Evolutionary conservation across 1,140 invertebrate species (phyloP).

Genomic region (Drosophila chauvacae): DNA sequence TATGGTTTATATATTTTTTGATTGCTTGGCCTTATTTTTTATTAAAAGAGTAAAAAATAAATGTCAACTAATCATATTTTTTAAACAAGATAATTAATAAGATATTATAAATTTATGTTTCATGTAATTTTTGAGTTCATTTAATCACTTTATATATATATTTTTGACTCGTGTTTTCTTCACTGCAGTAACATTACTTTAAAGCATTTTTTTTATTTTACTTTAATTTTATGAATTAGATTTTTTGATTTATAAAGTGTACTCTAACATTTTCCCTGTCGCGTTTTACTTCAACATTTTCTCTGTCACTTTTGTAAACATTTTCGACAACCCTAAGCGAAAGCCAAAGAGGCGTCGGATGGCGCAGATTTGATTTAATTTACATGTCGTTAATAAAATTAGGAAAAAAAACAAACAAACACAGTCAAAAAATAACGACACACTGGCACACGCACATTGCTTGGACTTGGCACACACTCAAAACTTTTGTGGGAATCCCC

Average conservation of each 20-base stretch:
- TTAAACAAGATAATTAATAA: too few species aligned
- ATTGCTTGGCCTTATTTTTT: too few species aligned
- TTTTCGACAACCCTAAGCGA: slow-evolving; percentile 29
- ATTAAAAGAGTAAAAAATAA: too few species aligned
- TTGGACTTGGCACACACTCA: neutral
- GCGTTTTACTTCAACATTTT: neutral
- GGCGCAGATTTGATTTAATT: slow-evolving; percentile 76
- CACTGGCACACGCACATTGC: slow-evolving; percentile 7
- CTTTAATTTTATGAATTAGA: neutral
- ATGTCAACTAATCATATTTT: too few species aligned
- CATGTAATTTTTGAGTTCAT: neutral
- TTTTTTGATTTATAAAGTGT: neutral
- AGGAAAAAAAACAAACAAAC: slow-evolving; percentile 45
- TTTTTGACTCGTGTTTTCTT: neutral
- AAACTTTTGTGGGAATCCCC: slow-evolving; percentile 10
- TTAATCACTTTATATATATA: neutral
- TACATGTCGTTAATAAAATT: slow-evolving; percentile 81
- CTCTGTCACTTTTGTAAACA: neutral
- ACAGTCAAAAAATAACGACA: slow-evolving; percentile 8
- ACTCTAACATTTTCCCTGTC: neutral
- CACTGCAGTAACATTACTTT: neutral
- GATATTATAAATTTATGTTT: too few species aligned
- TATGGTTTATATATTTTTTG: too few species aligned
- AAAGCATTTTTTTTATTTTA: neutral
- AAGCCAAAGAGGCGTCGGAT: slow-evolving; percentile 6